Evolutionary conservation across 2,888 invertebrate genomes (phyloP).

Genomic region (Linnaemya tessellans): DNA sequence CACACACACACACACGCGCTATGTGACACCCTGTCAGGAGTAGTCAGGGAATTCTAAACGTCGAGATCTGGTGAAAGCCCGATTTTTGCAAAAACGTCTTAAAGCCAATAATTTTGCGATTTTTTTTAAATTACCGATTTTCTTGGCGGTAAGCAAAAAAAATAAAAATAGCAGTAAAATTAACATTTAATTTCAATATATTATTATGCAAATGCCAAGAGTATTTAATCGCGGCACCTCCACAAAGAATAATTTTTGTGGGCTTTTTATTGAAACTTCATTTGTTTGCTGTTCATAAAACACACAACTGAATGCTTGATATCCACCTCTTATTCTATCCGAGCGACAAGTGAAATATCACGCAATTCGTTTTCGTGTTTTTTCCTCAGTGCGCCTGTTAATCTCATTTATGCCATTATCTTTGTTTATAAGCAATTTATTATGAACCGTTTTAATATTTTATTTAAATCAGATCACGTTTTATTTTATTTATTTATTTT

Average conservation of each 20-base stretch:
- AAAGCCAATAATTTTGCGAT: no score
- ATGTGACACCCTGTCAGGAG: no score
- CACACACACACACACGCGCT: no score
- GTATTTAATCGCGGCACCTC: not conserved
- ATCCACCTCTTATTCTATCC: not conserved
- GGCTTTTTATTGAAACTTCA: conserved; percentile 22
- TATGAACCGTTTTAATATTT: conserved; percentile 69
- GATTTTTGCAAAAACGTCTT: no score
- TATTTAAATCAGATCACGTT: conserved; percentile 71
- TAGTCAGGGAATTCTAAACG: no score
- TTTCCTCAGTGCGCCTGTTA: conserved; percentile 23
- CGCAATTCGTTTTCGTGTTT: conserved; percentile 35
- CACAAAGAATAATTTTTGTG: conserved; percentile 7
- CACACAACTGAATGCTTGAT: not conserved
- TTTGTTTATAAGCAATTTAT: conserved; percentile 65
- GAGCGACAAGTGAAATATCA: not conserved
- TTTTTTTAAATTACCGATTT: no score
- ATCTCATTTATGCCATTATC: conserved; percentile 62
- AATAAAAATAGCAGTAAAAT: no score
- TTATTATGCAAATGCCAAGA: not conserved
- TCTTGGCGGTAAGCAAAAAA: no score
- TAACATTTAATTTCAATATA: not conserved
- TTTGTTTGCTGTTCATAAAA: not conserved
- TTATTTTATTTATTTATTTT: conserved; percentile 41
- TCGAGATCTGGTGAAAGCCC: no score